These are phyloP conservation scores for Meriones psammophilus DNA, from an alignment of 2,797 vertebrate species.

Conservation along the genomic window DNA sequence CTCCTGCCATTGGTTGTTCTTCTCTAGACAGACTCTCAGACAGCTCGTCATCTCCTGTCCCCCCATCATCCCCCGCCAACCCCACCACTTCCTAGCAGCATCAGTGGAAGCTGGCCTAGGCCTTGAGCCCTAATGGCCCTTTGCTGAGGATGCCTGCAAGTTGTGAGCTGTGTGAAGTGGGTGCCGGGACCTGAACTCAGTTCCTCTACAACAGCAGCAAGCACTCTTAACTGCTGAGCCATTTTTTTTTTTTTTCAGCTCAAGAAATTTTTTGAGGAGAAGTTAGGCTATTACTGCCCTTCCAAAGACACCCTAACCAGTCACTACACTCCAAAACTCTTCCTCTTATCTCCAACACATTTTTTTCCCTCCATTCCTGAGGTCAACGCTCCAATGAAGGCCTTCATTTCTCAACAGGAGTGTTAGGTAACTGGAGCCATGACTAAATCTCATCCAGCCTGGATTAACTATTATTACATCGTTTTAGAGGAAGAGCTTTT, in stretches of 20 bases:
- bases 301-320: not conserved
- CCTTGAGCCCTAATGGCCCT: no score
- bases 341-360: not conserved
- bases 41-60: no score
- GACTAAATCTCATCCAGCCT: not conserved
- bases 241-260: not conserved
- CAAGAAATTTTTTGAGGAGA: not conserved
- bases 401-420: constrained; percentile 2
- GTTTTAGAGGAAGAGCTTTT: not conserved
- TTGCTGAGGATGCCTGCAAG: not conserved
- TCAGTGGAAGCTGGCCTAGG: no score
- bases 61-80: no score
- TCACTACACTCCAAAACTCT: constrained; percentile 10
- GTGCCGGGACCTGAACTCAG: not conserved
- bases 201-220: not conserved
- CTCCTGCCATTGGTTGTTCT: no score
- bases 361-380: not conserved
- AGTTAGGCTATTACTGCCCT: not conserved
- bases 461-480: not conserved
- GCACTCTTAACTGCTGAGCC: not conserved
- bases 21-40: no score
- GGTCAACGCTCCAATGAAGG: not conserved
- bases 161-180: not conserved
- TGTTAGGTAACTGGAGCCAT: not conserved
- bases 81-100: no score